Evolutionary conservation across 2,113 vertebrate species (phyloP), one percentile per base, ranked within the genome.

Genomic region (Cromileptes altivelis): DNA sequence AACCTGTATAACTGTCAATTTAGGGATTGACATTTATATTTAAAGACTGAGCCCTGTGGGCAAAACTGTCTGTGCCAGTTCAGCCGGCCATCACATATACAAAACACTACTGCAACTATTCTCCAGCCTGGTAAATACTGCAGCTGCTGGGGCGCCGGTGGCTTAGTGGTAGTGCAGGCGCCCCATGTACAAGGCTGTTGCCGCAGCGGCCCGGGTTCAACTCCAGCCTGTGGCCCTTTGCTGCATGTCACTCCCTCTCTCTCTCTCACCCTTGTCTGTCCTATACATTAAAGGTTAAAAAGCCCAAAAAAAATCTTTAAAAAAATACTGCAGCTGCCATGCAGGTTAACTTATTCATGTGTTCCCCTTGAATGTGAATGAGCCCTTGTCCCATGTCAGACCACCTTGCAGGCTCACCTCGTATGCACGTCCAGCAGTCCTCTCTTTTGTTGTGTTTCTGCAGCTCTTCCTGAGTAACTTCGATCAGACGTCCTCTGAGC

Each of bases 361-460:
- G 27, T 3, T 62, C 11, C 42, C 3, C 1, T 55, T n/a, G n/a
- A 23, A 8, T 55, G 11, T 55, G 55, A 57, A 25, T 9, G 8
- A 45, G 42, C 42, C 42, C 18, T 15, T 21, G 21, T 21, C 8
- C n/a, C 14, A 13, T 4, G 13, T 19, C 47, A 60, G 53, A 15
- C 30, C 15, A 6, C 21, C 19, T 23, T 0, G 18, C 40, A 1
- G 23, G 4, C 78, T 76, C 87, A 99, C 98, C 98, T 97, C 98
- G 95, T 91, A 99, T 97, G 88, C 98, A 98, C 64, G 97, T 98
- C 98, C 98, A 99, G 92, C 98, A 99, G 91, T 99, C 98, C 0
- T 94, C 93, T 83, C 95, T 96, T 19, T 74, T 97, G 92, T 96
- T 98, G 92, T 99, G 98, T 72, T 96, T 97, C 70, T 94, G 92